These are phyloP conservation scores for Corydoras maculifer DNA, from an alignment of 2,113 vertebrate genomes.

Conservation along the genomic window DNA sequence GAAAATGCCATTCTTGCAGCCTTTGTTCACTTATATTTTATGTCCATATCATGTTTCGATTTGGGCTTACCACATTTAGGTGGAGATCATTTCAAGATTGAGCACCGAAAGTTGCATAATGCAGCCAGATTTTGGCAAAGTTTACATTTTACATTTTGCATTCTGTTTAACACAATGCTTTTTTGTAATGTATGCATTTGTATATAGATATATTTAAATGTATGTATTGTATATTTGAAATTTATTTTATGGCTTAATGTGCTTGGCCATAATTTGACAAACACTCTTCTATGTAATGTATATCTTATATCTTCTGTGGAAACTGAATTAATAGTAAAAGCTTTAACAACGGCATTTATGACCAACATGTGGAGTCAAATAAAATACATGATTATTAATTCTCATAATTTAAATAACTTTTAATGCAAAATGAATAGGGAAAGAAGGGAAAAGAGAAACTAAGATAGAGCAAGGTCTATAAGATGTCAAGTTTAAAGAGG, in stretches of 20 bases:
- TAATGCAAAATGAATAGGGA: not conserved
- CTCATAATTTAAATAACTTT: not conserved
- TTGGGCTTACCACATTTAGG: constrained; percentile 44
- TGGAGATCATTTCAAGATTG: constrained; percentile 49
- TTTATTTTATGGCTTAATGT: too few species aligned
- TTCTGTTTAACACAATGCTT: constrained; percentile 29
- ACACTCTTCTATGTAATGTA: too few species aligned
- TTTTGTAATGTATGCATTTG: too few species aligned
- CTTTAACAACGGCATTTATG: too few species aligned
- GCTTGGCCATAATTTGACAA: too few species aligned
- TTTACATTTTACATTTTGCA: constrained; percentile 27
- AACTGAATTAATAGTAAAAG: too few species aligned
- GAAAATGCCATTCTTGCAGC: constrained; percentile 37
- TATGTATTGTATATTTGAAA: too few species aligned
- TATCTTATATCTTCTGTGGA: too few species aligned
- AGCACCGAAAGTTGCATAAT: constrained; percentile 37
- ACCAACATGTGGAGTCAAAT: too few species aligned
- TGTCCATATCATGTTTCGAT: constrained; percentile 50
- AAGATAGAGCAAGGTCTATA: constrained; percentile 2
- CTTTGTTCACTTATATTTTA: constrained; percentile 45
- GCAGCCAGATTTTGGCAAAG: constrained; percentile 26
- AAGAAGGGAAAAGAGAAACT: constrained; percentile 5
- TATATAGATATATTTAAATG: too few species aligned
- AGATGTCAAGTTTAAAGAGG: constrained; percentile 23
- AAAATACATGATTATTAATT: not conserved